Percentiles rank a stretch among this genome's conserved stretches.
These are phyloP conservation scores for Argopecten irradians DNA, from an alignment of 1,140 invertebrate genomes.

Conservation along the genomic window DNA sequence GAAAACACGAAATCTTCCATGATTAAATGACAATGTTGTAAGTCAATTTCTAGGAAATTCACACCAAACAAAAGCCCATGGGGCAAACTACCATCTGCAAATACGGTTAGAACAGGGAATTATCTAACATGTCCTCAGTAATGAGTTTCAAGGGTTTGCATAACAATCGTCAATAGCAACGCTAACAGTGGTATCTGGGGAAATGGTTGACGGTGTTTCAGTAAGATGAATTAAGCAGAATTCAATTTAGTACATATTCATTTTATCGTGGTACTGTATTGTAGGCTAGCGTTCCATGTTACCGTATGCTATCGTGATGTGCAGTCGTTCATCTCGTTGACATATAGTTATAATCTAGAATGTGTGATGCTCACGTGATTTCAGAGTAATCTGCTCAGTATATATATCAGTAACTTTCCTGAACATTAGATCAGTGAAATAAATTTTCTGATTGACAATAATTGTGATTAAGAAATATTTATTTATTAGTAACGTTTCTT, in stretches of 20 bases:
- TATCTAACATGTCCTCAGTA: not conserved
- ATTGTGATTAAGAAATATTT: no score
- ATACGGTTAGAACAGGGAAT: not conserved
- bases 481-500: no score
- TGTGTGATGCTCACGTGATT: no score
- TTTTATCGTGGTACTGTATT: not conserved
- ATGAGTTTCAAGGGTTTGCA: not conserved
- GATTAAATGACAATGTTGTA: no score
- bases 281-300: not conserved
- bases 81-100: not conserved
- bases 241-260: not conserved
- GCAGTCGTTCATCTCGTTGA: no score
- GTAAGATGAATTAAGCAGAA: not conserved
- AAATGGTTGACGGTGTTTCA: not conserved
- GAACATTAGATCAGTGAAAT: no score
- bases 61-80: not conserved
- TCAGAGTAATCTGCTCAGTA: no score
- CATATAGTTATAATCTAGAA: no score
- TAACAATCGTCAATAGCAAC: not conserved
- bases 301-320: not conserved
- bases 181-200: not conserved
- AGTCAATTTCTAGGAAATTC: not conserved
- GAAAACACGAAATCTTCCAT: no score
- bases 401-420: no score
- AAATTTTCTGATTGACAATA: no score